Evolutionary conservation across 1,140 invertebrate genomes (phyloP).

Genomic region (Dinoponera quadriceps): DNA sequence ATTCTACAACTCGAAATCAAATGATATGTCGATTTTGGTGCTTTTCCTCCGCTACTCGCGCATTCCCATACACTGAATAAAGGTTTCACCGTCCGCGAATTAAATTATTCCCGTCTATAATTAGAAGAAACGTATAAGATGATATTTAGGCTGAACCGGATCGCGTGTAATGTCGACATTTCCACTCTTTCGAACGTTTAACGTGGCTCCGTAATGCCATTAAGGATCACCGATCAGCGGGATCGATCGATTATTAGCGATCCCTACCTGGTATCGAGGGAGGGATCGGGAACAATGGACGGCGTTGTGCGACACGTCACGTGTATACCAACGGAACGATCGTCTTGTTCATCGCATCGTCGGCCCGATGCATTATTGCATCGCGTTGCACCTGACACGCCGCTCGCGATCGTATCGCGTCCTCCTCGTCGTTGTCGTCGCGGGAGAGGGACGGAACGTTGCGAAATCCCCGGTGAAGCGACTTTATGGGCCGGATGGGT

Average conservation of each 20-base stretch:
- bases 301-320: slow-evolving; percentile 28
- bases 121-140: too few species aligned
- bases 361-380: slow-evolving; percentile 61
- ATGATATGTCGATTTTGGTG: too few species aligned
- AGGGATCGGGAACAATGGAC: slow-evolving; percentile 28
- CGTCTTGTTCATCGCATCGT: slow-evolving; percentile 40
- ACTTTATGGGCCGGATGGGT: slow-evolving; percentile 56
- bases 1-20: too few species aligned
- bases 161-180: too few species aligned
- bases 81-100: too few species aligned
- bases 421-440: slow-evolving; percentile 21
- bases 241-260: slow-evolving; percentile 3
- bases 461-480: slow-evolving; percentile 55
- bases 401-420: slow-evolving; percentile 66
- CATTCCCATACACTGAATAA: too few species aligned
- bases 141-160: too few species aligned
- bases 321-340: slow-evolving; percentile 42
- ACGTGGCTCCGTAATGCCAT: neutral
- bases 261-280: neutral
- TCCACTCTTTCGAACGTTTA: neutral
- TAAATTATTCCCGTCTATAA: too few species aligned
- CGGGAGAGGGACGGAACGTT: slow-evolving; percentile 51
- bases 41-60: too few species aligned
- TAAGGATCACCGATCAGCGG: neutral
- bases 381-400: slow-evolving; percentile 67